These are phyloP conservation scores for Poeciliopsis retropinna DNA, from an alignment of 2,113 vertebrate species.

Conservation along the genomic window DNA sequence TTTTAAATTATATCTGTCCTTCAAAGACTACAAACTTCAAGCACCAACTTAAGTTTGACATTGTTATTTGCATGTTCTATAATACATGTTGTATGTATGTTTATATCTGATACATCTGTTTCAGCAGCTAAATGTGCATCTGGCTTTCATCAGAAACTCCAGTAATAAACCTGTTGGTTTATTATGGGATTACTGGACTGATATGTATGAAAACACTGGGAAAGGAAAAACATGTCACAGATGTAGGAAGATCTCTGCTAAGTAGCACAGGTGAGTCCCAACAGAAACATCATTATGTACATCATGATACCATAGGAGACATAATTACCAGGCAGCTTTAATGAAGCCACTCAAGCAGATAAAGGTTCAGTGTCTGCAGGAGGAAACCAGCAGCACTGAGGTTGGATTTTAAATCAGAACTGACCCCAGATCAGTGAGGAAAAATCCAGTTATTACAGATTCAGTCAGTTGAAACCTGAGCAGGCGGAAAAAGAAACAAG, in stretches of 20 bases:
- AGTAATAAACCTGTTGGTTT: slow-evolving; percentile 27
- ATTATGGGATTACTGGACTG: slow-evolving; percentile 36
- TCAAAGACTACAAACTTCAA: no score
- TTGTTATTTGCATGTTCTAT: no score
- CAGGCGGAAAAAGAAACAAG: background rate
- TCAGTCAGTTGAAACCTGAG: background rate
- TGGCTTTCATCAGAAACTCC: background rate
- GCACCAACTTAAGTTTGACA: no score
- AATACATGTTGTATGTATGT: no score
- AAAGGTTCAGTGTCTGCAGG: background rate
- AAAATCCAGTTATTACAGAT: background rate
- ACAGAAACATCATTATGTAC: background rate
- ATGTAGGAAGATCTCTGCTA: background rate
- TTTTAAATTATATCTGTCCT: no score
- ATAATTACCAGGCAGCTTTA: slow-evolving; percentile 8
- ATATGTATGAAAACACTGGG: slow-evolving; percentile 30
- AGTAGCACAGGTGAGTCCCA: slow-evolving; percentile 16
- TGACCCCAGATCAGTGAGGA: background rate
- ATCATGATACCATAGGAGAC: slow-evolving; percentile 9
- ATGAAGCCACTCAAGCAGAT: slow-evolving; percentile 23
- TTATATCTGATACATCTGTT: background rate
- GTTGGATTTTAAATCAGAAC: background rate
- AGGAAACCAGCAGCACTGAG: background rate
- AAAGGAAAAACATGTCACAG: background rate
- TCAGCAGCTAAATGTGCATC: background rate